Base-by-base conservation (phyloP, 2,797 vertebrate species). In the Spondyliosoma cantharus region DNA sequence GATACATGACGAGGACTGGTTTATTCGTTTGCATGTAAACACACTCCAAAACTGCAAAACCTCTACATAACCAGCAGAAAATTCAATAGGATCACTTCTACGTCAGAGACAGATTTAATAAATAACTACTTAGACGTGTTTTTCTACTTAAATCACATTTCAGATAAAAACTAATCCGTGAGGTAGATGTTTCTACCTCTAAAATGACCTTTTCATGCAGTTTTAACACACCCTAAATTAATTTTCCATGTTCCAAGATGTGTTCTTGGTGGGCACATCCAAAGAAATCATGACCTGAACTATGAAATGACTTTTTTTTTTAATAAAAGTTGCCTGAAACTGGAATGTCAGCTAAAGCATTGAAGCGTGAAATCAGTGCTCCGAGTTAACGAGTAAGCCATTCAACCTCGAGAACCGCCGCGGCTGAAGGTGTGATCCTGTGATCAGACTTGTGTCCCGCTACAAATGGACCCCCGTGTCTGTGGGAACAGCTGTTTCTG, bases 401-500 rank as follows among this genome's bases (percentile, higher is more conserved):
- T 54, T 19, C 6, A 9, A 48, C 32, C 32, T 32, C 32, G 7
- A 14, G 14, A n/a, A 32, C 32, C 4, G 32, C 42, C 24, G 37
- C 48, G 14, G 12, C 8, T 32, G 6, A 3, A 13, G 50, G 9
- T 71, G 32, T 53, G 45, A 71, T 15, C 80, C 24, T 7, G 32
- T 14, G 42, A 64, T 65, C 14, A 20, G 50, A 22, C 75, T 73
- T 81, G 48, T 81, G 69, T 59, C 37, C 27, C 1, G 4, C 46
- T 19, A 64, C 63, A 72, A 69, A 71, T 48, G 68, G 22, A n/a
- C n/a, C 24, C 16, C n/a, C 5, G 13, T 50, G 27, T 72, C 68
- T 78, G 45, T 14, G 27, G 64, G 32, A 80, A 79, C 74, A 75
- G 75, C 29, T 80, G 82, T 71, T 82, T 74, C 69, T 79, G 63